These are phyloP conservation scores for Bolinopsis microptera DNA, from an alignment of 37 sponge, comb jelly and placozoan genomes.

Conservation along the genomic window DNA sequence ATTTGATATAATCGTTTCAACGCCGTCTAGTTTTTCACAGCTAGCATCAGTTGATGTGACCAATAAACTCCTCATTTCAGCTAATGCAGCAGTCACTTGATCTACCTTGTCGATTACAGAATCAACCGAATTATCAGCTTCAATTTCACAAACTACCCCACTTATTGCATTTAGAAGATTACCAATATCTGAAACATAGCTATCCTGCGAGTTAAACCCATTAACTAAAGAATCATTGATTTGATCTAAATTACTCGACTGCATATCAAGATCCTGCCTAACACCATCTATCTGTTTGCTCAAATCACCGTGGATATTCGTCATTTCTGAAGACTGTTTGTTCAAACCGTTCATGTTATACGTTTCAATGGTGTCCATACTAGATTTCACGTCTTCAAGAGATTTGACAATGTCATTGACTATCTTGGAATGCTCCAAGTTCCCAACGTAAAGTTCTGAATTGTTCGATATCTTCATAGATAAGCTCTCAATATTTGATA, in stretches of 20 bases:
- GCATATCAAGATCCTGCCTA: neutral
- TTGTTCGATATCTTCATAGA: constrained; percentile 32
- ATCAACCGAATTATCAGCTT: neutral
- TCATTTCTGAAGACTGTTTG: neutral
- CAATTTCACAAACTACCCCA: neutral
- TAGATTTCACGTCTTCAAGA: neutral
- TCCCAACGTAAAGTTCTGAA: constrained; percentile 38
- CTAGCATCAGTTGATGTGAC: neutral
- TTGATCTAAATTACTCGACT: neutral
- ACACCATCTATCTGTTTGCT: neutral
- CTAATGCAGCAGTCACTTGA: neutral
- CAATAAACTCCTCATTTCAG: neutral
- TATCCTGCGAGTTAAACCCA: neutral
- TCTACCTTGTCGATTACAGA: neutral
- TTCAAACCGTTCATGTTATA: neutral
- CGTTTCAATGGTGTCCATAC: neutral
- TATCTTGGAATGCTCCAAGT: constrained; percentile 29
- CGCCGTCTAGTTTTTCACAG: neutral
- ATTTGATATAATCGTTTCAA: neutral
- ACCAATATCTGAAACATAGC: neutral
- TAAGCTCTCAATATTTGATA: constrained; percentile 31
- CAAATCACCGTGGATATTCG: neutral
- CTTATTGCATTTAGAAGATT: neutral
- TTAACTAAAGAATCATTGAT: neutral
- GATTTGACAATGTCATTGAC: neutral